These are phyloP conservation scores for Ascidia mentula DNA, from an alignment of 23 tunicate genomes.

Conservation along the genomic window DNA sequence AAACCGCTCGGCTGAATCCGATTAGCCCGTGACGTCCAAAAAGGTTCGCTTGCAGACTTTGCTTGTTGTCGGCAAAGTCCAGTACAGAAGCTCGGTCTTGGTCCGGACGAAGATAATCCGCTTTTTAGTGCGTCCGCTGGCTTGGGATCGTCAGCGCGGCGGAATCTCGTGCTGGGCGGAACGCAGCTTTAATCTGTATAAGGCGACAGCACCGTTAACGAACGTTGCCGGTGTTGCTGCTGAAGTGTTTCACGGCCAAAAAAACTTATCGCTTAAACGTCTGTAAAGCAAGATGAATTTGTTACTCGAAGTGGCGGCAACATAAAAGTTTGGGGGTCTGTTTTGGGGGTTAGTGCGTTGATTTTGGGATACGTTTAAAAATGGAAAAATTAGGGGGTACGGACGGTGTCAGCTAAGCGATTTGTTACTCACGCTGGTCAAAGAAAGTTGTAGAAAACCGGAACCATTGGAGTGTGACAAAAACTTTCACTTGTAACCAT, in stretches of 20 bases:
- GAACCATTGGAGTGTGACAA: background rate
- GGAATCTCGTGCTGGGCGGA: slow-evolving; percentile 1
- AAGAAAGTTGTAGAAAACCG: background rate
- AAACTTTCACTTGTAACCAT: background rate
- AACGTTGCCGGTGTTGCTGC: too few species aligned
- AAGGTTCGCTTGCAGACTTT: background rate
- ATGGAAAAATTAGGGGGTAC: background rate
- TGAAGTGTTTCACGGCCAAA: too few species aligned
- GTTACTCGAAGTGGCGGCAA: background rate
- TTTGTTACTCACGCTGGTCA: background rate
- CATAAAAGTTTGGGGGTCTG: background rate
- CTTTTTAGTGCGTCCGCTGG: background rate
- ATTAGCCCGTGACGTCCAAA: slow-evolving; percentile 8
- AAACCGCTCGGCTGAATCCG: background rate
- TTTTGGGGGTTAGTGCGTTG: background rate
- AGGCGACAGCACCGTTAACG: background rate
- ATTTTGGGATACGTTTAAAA: background rate
- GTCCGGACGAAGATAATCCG: background rate
- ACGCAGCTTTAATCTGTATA: slow-evolving; percentile 1
- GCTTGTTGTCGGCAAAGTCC: background rate
- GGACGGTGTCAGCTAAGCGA: background rate
- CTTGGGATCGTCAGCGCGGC: background rate
- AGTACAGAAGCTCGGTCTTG: background rate
- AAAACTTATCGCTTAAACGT: too few species aligned
- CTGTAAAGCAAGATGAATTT: background rate